These are phyloP conservation scores for Cheilosia pagana DNA, from an alignment of 2,888 invertebrate species.

Conservation along the genomic window DNA sequence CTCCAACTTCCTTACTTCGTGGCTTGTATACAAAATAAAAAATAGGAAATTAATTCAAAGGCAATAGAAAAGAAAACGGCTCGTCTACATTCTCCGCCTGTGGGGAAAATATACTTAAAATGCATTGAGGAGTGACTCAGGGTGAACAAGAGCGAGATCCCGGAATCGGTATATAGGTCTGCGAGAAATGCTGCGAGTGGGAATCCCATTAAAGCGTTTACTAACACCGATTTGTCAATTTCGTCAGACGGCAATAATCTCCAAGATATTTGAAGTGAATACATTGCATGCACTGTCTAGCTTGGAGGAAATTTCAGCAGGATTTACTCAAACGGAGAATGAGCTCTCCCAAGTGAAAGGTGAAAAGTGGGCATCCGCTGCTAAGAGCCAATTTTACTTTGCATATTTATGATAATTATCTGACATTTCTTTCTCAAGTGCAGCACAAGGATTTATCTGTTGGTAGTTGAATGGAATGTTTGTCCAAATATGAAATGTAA, in stretches of 20 bases:
- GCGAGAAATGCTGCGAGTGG: slow-evolving; percentile 26
- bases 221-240: slow-evolving; percentile 71
- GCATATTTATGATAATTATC: slow-evolving; percentile 68
- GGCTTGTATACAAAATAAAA: slow-evolving; percentile 29
- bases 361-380: slow-evolving; percentile 53
- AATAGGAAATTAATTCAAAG: slow-evolving; percentile 28
- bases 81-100: slow-evolving; percentile 63
- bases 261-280: slow-evolving; percentile 38
- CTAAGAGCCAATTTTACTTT: slow-evolving; percentile 61
- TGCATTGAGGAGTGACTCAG: slow-evolving; percentile 37
- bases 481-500: background rate
- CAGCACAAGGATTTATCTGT: slow-evolving; percentile 46
- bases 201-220: slow-evolving; percentile 46
- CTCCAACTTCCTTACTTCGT: slow-evolving; percentile 48
- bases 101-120: slow-evolving; percentile 54
- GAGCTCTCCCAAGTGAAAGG: slow-evolving; percentile 65
- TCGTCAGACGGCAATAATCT: slow-evolving; percentile 61
- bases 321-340: slow-evolving; percentile 33
- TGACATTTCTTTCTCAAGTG: slow-evolving; percentile 45
- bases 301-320: slow-evolving; percentile 19
- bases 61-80: slow-evolving; percentile 57
- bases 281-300: slow-evolving; percentile 26
- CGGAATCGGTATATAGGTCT: slow-evolving; percentile 56
- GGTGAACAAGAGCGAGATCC: slow-evolving; percentile 72
- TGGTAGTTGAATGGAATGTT: slow-evolving; percentile 26